Base-by-base conservation (phyloP, 2,113 vertebrate species). In the Ochotona princeps region DNA sequence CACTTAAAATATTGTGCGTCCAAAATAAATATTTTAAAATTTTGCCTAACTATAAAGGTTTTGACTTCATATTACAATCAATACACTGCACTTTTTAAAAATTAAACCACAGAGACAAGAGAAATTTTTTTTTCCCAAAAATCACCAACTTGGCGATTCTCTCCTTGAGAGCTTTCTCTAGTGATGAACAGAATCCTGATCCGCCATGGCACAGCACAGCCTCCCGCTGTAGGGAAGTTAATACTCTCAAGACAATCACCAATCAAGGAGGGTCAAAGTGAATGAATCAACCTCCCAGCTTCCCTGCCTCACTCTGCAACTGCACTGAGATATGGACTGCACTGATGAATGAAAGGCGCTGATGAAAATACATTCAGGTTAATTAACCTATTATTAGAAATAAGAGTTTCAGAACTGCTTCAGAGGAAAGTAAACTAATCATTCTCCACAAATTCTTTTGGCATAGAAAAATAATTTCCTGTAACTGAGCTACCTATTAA, bases 341-440 rank as follows among this genome's bases (percentile, higher is more conserved):
- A 25, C 80, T 92, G 54, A 15, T 18, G 17, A 89, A 95, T 86
- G 65, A 89, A 66, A 87, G 66, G 13, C 63, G 51, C 92, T 80
- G 38, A 95, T 83, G 85, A 89, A 91, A 94, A 95, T 69, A 69
- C 61, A 76, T 90, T 75, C 84, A 69, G 69, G 63, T 84, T 95
- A 94, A 95, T 91, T 72, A 96, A 93, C 81, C 38, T 96, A 61
- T 94, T 93, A 84, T 89, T 83, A 86, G 72, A 91, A 93, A 94
- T 67, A 90, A 87, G 51, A 57, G 57, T 90, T 96, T 81, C 85
- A 30, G 47, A 94, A 91, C 81, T 63, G 57, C 73, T 92, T 87
- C 82, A 67, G 82, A 96, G 83, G 63, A 93, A 83, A 95, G 88
- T 66, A 91, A 83, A 90, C 80, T 69, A 70, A 96, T 93, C 85